Percentiles rank a stretch among this genome's conserved stretches.
Conservation (phyloP, 2,888 invertebrate genomes). For the Cheilosia urbana region DNA sequence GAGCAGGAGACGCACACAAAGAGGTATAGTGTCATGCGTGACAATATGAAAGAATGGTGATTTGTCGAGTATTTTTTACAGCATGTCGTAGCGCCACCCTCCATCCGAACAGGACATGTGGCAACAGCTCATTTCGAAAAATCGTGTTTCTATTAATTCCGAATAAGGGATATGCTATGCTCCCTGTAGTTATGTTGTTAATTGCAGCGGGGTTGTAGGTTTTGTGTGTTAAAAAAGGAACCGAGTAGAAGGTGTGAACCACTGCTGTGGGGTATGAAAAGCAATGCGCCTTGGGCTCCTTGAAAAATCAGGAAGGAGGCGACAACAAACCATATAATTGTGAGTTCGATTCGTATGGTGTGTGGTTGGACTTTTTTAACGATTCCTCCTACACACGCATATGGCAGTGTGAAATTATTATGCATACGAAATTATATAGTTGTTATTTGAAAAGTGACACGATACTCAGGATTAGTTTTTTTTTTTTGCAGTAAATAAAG, state of each 20-base stretch:
- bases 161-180: conserved; percentile 41
- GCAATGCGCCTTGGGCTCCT: conserved; percentile 22
- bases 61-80: conserved; percentile 54
- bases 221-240: conserved; percentile 24
- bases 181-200: conserved; percentile 42
- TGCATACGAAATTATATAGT: conserved; percentile 8
- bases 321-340: conserved; percentile 40
- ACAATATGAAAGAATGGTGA: conserved; percentile 76
- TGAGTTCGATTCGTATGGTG: conserved; percentile 24
- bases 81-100: conserved; percentile 73
- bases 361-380: conserved; percentile 15
- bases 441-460: too few relatives aligned
- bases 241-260: conserved; percentile 1
- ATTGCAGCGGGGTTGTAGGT: conserved; percentile 34
- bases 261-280: background rate
- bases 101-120: conserved; percentile 76
- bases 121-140: conserved; percentile 77
- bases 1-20: conserved; percentile 52
- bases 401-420: conserved; percentile 55
- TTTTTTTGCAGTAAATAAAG: background rate
- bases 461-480: too few relatives aligned
- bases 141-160: conserved; percentile 16
- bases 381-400: conserved; percentile 7
- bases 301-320: conserved; percentile 26
- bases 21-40: conserved; percentile 77